Conservation (phyloP, 2,113 vertebrate species). For the Aepyceros melampus region DNA sequence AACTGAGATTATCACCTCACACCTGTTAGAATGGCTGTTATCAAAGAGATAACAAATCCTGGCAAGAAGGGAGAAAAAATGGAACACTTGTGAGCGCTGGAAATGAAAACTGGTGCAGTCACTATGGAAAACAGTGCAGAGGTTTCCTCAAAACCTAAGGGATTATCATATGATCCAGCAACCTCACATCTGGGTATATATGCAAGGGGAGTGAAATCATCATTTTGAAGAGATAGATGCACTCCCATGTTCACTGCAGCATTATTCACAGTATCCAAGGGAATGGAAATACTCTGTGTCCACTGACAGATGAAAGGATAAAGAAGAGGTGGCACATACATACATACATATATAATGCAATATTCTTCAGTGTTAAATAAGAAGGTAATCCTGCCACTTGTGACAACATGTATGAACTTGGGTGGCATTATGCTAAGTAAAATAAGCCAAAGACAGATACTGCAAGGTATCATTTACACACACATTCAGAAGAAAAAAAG, state of each 20-base stretch:
- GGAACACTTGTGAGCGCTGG: background rate
- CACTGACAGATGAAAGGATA: background rate
- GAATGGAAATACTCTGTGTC: background rate
- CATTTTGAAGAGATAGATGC: background rate
- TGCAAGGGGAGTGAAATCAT: background rate
- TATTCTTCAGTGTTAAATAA: background rate
- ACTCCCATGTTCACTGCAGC: background rate
- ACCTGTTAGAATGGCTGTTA: background rate
- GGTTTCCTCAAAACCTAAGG: background rate
- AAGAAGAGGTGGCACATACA: background rate
- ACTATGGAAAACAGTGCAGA: background rate
- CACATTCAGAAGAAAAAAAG: background rate
- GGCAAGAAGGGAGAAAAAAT: background rate
- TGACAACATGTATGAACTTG: background rate
- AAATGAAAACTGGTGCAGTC: background rate
- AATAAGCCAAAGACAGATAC: background rate
- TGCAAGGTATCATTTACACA: background rate
- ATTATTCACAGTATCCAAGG: background rate
- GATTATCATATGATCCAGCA: background rate
- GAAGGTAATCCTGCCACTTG: too few species aligned
- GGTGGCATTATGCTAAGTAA: background rate
- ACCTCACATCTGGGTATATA: background rate
- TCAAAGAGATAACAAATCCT: background rate
- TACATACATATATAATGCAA: background rate
- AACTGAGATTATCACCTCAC: background rate